These are phyloP conservation scores for Allobates femoralis DNA, from an alignment of 2,797 vertebrate species.

Conservation along the genomic window DNA sequence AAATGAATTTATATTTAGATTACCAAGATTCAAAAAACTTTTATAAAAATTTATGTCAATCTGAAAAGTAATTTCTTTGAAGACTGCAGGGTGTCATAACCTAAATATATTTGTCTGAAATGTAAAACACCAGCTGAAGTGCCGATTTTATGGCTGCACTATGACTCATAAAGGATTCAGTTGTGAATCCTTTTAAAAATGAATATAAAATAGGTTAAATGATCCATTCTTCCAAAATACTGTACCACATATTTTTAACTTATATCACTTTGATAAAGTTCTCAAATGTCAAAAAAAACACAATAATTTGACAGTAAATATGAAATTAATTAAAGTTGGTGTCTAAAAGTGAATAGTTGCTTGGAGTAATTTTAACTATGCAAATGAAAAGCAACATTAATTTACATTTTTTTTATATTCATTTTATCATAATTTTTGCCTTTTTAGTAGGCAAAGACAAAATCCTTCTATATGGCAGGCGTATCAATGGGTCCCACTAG, in stretches of 20 bases:
- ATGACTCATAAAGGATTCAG: conserved; percentile 46
- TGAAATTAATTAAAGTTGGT: background rate
- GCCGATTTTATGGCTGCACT: conserved; percentile 21
- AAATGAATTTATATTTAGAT: background rate
- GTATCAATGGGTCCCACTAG: too few species aligned
- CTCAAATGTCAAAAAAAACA: background rate
- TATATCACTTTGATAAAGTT: background rate
- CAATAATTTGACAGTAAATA: background rate
- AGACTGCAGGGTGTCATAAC: conserved; percentile 7
- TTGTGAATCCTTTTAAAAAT: background rate
- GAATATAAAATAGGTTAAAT: conserved; percentile 20
- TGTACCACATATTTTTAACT: background rate
- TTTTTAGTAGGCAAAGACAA: too few species aligned
- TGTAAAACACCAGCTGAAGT: conserved; percentile 31
- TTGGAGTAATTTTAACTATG: background rate
- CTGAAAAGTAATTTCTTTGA: background rate
- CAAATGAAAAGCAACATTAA: too few species aligned
- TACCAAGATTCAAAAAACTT: background rate
- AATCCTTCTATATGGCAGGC: too few species aligned
- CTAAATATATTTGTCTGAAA: conserved; percentile 37
- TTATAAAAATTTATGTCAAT: conserved; percentile 4
- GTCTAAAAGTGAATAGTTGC: background rate
- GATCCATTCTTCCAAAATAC: conserved; percentile 15
- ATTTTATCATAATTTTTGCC: too few species aligned
- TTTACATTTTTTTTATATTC: too few species aligned